Evolutionary conservation across 2,888 invertebrate genomes (phyloP).

Genomic region (Ennomos fuscantarius): DNA sequence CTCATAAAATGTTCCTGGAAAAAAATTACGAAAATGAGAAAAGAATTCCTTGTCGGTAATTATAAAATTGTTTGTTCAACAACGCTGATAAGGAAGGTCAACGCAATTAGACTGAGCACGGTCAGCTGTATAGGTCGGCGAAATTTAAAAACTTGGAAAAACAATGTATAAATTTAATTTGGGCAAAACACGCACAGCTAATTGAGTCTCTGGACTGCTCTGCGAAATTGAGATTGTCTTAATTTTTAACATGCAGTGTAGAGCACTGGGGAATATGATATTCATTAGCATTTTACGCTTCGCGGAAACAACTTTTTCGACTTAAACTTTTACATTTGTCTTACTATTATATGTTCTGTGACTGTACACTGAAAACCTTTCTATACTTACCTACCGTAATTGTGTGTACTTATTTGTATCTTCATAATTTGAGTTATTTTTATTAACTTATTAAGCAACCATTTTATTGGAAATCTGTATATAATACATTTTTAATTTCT

Average conservation of each 20-base stretch:
- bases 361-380: no score
- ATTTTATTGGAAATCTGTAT: no score
- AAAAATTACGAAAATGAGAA: constrained; percentile 32
- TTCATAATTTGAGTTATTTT: no score
- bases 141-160: constrained; percentile 27
- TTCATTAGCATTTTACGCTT: neutral
- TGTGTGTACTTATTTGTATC: no score
- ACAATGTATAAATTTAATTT: constrained; percentile 30
- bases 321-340: no score
- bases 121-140: constrained; percentile 26
- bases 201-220: constrained; percentile 22
- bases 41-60: constrained; percentile 35
- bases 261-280: constrained; percentile 14
- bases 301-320: no score
- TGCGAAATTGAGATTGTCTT: constrained; percentile 27
- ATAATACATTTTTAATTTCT: no score
- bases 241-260: constrained; percentile 17
- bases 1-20: constrained; percentile 34
- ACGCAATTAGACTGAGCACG: constrained; percentile 31
- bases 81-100: constrained; percentile 34
- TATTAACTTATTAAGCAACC: no score
- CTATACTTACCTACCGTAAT: no score
- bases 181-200: constrained; percentile 25
- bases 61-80: constrained; percentile 43
- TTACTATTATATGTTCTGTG: no score